These are phyloP conservation scores for Diplodus sargus DNA, from an alignment of 2,797 vertebrate genomes.

Conservation along the genomic window DNA sequence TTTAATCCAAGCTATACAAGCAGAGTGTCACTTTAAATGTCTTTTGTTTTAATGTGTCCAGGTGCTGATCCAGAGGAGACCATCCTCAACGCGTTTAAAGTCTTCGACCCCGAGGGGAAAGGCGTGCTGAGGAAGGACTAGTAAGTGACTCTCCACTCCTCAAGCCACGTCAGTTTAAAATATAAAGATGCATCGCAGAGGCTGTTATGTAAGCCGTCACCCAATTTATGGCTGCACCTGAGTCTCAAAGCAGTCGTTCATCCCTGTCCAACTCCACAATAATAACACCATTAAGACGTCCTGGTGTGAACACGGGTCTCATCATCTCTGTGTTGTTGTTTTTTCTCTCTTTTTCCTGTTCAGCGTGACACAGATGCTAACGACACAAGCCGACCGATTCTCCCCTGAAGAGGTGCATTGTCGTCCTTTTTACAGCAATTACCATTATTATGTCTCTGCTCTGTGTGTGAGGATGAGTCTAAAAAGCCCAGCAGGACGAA, in stretches of 20 bases:
- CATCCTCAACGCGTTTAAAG: constrained; percentile 96
- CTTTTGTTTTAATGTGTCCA: constrained; percentile 57
- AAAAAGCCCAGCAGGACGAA: constrained; percentile 12
- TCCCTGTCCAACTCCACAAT: background rate
- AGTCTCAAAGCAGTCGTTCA: constrained; percentile 7
- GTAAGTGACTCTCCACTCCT: constrained; percentile 84
- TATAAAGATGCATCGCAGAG: constrained; percentile 1
- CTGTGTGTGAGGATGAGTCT: constrained; percentile 27
- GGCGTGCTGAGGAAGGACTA: constrained; percentile 93
- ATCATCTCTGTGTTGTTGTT: constrained; percentile 24
- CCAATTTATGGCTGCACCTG: constrained; percentile 1
- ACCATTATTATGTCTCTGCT: constrained; percentile 41
- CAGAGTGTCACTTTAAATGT: background rate
- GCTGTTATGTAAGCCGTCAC: constrained; percentile 6
- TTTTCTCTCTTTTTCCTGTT: constrained; percentile 33
- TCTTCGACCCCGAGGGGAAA: constrained; percentile 95
- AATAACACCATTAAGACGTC: constrained; percentile 11
- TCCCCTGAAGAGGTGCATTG: constrained; percentile 91
- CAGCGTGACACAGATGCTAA: constrained; percentile 96
- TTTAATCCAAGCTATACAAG: background rate
- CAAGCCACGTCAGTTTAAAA: background rate
- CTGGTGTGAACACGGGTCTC: constrained; percentile 7
- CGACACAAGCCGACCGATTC: constrained; percentile 96
- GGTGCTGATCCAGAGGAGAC: constrained; percentile 96
- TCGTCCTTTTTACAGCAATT: constrained; percentile 33